Conservation (phyloP, 1,140 invertebrate genomes). For the Aphelinus certus region DNA sequence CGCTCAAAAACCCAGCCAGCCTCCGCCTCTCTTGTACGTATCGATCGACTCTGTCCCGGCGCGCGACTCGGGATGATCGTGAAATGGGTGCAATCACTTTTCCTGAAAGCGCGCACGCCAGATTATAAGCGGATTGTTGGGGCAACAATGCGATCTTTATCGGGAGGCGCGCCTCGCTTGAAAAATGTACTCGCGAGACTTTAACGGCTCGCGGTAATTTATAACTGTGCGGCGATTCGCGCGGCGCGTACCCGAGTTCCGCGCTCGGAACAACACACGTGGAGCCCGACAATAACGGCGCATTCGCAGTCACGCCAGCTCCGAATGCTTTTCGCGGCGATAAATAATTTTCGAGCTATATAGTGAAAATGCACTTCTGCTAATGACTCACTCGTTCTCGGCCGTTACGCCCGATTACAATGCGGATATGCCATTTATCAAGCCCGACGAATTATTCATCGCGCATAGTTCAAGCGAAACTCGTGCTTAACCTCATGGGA, state of each 20-base stretch:
- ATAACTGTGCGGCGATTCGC: not conserved
- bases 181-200: not conserved
- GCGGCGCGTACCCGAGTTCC: too few relatives aligned
- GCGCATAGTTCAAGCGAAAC: conserved; percentile 8
- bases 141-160: too few relatives aligned
- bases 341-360: conserved; percentile 21
- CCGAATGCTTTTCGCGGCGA: conserved; percentile 22
- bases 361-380: conserved; percentile 29
- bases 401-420: not conserved
- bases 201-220: not conserved
- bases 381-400: conserved; percentile 10
- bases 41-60: not conserved
- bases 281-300: not conserved
- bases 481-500: not conserved
- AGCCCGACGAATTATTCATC: conserved; percentile 27
- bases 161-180: too few relatives aligned
- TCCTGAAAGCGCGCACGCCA: too few relatives aligned
- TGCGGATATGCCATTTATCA: conserved; percentile 15
- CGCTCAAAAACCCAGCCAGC: not conserved
- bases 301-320: not conserved
- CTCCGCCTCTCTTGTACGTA: not conserved
- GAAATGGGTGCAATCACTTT: not conserved
- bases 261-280: not conserved
- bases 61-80: not conserved
- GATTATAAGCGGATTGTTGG: too few relatives aligned